Evolutionary conservation across 2,113 vertebrate genomes (phyloP).

Genomic region (Rhinichthys klamathensis): DNA sequence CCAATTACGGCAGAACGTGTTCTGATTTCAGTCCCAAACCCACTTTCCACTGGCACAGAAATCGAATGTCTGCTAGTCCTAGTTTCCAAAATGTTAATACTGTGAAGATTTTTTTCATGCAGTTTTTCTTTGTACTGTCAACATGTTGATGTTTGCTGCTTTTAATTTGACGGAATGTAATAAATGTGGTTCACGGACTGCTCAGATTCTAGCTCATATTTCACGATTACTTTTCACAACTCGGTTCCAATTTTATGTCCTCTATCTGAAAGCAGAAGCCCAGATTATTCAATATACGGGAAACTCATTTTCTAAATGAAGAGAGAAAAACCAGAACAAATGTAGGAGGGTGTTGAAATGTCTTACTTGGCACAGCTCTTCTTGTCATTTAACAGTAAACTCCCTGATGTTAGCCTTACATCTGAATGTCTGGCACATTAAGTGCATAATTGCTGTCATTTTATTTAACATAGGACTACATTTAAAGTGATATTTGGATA

Average conservation of each 20-base stretch:
- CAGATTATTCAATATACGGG: background rate
- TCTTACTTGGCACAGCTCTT: slow-evolving; percentile 8
- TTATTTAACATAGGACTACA: background rate
- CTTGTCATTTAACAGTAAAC: slow-evolving; percentile 29
- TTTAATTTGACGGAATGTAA: background rate
- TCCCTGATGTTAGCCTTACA: slow-evolving; percentile 16
- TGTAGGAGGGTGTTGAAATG: background rate
- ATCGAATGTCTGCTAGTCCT: slow-evolving; percentile 28
- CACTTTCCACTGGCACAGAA: slow-evolving; percentile 48
- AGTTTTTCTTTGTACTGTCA: background rate
- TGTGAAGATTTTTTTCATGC: slow-evolving; percentile 19
- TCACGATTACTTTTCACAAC: slow-evolving; percentile 2
- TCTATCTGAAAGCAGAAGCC: background rate
- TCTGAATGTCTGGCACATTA: background rate
- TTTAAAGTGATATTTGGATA: background rate
- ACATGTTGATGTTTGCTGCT: background rate
- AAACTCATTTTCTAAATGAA: slow-evolving; percentile 2
- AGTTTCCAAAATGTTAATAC: slow-evolving; percentile 30
- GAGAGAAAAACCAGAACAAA: background rate
- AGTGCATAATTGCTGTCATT: background rate
- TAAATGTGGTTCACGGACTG: background rate
- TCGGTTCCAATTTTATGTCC: background rate
- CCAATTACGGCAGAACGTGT: slow-evolving; percentile 45
- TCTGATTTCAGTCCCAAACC: slow-evolving; percentile 44
- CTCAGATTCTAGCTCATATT: background rate